Evolutionary conservation across 1,140 invertebrate species (phyloP), one percentile per base, ranked within the genome.

Genomic region (Lordiphosa clarofinis): DNA sequence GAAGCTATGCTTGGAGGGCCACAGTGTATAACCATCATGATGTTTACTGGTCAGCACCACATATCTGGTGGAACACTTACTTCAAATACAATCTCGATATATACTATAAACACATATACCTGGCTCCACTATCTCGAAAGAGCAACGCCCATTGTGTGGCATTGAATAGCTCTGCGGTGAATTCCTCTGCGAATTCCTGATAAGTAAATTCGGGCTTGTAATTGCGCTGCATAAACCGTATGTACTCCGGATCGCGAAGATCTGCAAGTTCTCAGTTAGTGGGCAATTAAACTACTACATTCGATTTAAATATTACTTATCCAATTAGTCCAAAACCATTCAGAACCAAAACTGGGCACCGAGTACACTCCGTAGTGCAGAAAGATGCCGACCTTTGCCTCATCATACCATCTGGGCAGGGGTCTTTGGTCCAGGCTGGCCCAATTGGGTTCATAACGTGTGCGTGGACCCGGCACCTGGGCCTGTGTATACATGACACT

Each of bases 321-420:
- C 94, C 94, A 96, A 79, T 94, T 90, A 2, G 89, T 91, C 95
- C 95, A 97, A 89, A 97, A 97, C 96, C 96, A 97, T 91, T 97
- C 96, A 1, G 93, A 93, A 0, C 92, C 92, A 89, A 93, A 95
- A 65, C 94, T 94, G 0, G 96, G 97, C 0, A 98, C 97, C 0
- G 95, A 94, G 78, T 94, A 98, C 0, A 98, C 94, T 3, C 97
- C 97, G 95, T 96, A 98, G 75, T 98, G 97, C 37, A 98, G 90
- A 82, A 98, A 98, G 58, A 98, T 97, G 11, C 97, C 97, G 65
- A 98, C 91, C 90, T 98, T 98, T 0, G 92, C 94, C 47, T 95
- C 90, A 76, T 97, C 96, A 78, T 95, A 98, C 97, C 97, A 98
- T 7, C 71, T 11, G 1, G 97, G 97, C 39, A 97, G 73, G 1